These are phyloP conservation scores for Amia ocellicauda DNA, from an alignment of 2,113 vertebrate genomes.

Conservation along the genomic window DNA sequence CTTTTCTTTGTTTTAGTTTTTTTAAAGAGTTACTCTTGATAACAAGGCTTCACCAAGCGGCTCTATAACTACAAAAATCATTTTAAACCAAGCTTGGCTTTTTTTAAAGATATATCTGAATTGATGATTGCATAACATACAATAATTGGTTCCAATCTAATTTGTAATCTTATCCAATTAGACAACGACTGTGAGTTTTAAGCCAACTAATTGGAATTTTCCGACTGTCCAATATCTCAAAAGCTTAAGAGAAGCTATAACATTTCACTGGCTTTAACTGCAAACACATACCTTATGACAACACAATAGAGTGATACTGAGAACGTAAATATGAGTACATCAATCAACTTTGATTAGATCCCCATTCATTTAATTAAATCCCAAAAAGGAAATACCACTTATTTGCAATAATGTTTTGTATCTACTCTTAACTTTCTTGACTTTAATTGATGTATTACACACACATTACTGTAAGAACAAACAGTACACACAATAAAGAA, in stretches of 20 bases:
- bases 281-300: conserved; percentile 46
- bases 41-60: conserved; percentile 24
- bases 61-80: conserved; percentile 32
- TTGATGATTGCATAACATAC: conserved; percentile 35
- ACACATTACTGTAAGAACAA: too few species aligned
- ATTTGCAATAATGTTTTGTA: too few species aligned
- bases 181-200: conserved; percentile 37
- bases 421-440: too few species aligned
- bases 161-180: conserved; percentile 54
- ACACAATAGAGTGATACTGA: too few species aligned
- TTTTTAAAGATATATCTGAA: conserved; percentile 39
- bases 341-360: too few species aligned
- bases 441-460: too few species aligned
- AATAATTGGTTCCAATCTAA: conserved; percentile 44
- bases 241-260: conserved; percentile 4
- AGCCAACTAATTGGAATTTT: conserved; percentile 48
- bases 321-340: too few species aligned
- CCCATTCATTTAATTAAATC: too few species aligned
- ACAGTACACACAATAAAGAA: not conserved
- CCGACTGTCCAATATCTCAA: conserved; percentile 40
- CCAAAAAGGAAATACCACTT: too few species aligned
- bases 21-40: conserved; percentile 20
- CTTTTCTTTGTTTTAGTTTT: conserved; percentile 36
- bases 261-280: conserved; percentile 42
- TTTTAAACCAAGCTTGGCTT: conserved; percentile 37